phyloP scores from a whole-genome alignment of 64 coral and sea anemone genomes.

The Catalaphyllia jardinei region DNA sequence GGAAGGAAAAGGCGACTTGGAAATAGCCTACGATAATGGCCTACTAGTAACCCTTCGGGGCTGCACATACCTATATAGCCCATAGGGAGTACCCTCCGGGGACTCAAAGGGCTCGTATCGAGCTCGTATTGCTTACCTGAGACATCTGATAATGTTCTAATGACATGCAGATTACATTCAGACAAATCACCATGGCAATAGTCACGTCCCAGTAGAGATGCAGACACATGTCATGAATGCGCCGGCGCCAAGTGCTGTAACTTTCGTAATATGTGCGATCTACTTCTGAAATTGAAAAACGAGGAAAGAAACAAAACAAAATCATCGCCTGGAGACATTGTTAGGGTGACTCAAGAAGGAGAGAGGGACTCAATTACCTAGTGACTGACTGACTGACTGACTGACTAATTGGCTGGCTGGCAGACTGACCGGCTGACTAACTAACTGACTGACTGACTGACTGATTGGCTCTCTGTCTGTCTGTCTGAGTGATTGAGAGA shows the following conservation, averaged over 20 bases:
- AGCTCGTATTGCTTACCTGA: conserved; percentile 31
- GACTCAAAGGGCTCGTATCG: neutral
- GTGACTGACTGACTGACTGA: too few species aligned
- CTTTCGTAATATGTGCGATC: conserved; percentile 43
- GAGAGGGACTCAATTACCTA: too few species aligned
- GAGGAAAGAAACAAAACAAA: neutral
- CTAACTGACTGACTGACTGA: neutral
- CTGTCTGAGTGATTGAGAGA: neutral
- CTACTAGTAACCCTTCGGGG: too few species aligned
- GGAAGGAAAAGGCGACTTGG: neutral
- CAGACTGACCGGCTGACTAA: neutral
- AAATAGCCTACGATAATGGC: neutral
- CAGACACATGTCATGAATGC: conserved; percentile 66
- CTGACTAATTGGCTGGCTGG: too few species aligned
- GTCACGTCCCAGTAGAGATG: conserved; percentile 91
- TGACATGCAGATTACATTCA: conserved; percentile 97
- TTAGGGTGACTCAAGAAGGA: too few species aligned
- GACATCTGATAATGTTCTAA: conserved; percentile 97
- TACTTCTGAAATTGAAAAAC: conserved; percentile 12
- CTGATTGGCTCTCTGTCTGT: too few species aligned
- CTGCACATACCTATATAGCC: too few species aligned
- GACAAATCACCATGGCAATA: conserved; percentile 84
- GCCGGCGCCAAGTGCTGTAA: conserved; percentile 53
- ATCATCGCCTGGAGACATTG: too few species aligned
- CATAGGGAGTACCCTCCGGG: too few species aligned